Conservation (phyloP, 2,113 vertebrate genomes). For the Limanda limanda region DNA sequence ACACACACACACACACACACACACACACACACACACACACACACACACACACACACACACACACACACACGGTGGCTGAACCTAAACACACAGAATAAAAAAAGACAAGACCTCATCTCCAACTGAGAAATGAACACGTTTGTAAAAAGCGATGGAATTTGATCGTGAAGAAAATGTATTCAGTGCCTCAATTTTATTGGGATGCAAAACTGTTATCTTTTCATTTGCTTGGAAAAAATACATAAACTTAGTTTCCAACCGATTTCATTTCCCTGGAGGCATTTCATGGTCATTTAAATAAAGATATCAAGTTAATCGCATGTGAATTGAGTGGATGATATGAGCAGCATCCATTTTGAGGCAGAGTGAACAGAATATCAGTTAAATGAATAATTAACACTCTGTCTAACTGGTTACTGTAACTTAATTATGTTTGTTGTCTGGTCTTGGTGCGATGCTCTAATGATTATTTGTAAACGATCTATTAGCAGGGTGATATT, state of each 20-base stretch:
- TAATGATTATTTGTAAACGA: constrained; percentile 41
- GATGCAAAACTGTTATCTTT: not conserved
- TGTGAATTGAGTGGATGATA: not conserved
- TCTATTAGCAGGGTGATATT: constrained; percentile 29
- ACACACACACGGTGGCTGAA: not conserved
- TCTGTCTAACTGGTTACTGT: not conserved
- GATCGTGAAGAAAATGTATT: not conserved
- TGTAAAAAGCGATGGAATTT: not conserved
- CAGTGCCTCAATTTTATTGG: not conserved
- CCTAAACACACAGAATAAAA: not conserved
- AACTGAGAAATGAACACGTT: not conserved
- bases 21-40: constrained; percentile 9
- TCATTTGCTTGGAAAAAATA: not conserved
- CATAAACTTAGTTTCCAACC: constrained; percentile 16
- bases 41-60: constrained; percentile 1
- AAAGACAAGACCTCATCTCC: too few relatives aligned
- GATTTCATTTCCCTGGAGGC: constrained; percentile 21
- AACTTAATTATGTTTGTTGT: constrained; percentile 8
- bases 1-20: constrained; percentile 7
- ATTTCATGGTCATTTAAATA: constrained; percentile 25
- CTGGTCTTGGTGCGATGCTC: constrained; percentile 14
- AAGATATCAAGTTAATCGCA: constrained; percentile 16
- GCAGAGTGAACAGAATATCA: constrained; percentile 35
- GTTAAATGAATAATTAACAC: not conserved
- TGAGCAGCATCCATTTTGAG: constrained; percentile 12